Evolutionary conservation across 2,113 vertebrate genomes (phyloP).

Genomic region (Peromyscus leucopus): DNA sequence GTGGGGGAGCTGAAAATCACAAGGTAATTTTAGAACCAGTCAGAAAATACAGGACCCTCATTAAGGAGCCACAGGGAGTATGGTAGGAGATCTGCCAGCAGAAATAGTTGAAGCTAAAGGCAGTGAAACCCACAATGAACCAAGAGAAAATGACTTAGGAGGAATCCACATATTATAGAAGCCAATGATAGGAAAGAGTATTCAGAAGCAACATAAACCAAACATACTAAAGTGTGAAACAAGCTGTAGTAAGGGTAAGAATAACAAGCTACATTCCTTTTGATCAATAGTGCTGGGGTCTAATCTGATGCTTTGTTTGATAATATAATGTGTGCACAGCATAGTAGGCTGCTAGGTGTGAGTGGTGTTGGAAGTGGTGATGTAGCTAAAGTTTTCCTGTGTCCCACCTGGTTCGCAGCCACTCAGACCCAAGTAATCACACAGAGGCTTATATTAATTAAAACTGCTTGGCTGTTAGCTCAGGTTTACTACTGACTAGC

Average conservation of each 20-base stretch:
- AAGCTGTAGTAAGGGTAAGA: background rate
- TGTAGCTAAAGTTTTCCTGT: too few species aligned
- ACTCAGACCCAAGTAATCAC: too few species aligned
- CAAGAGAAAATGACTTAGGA: background rate
- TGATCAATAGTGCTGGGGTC: background rate
- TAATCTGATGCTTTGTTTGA: background rate
- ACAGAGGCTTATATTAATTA: too few species aligned
- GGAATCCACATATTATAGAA: slow-evolving; percentile 1
- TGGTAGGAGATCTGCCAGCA: background rate
- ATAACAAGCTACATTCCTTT: background rate
- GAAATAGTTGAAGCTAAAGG: background rate
- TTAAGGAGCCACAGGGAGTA: background rate
- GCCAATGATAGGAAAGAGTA: background rate
- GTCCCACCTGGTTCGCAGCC: too few species aligned
- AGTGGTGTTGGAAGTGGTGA: background rate
- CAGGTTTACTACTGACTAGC: too few species aligned
- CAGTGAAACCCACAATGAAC: background rate
- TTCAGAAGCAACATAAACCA: background rate
- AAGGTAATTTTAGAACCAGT: background rate
- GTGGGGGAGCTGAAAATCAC: background rate
- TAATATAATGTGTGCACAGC: background rate
- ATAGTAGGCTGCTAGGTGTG: background rate
- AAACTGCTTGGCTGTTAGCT: too few species aligned
- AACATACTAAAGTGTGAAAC: background rate
- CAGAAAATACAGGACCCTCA: background rate